Percentiles rank a stretch among this genome's conserved stretches.
phyloP scores from a whole-genome alignment of 2,797 vertebrate species.

The Selene dorsalis region DNA sequence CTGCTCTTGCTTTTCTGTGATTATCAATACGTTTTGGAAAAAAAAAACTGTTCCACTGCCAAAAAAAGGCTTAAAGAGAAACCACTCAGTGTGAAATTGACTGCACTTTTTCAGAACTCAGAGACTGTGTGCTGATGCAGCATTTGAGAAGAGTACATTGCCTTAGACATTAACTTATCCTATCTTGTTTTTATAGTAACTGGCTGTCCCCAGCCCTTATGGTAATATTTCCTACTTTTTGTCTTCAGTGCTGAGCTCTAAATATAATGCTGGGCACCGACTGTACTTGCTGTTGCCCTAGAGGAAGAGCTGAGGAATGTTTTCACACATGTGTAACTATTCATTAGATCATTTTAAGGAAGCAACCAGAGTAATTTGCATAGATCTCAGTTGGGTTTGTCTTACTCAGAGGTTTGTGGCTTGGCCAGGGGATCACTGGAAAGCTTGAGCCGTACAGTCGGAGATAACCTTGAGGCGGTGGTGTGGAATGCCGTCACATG shows the following conservation, averaged over 20 bases:
- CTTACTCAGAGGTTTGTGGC: constrained; percentile 20
- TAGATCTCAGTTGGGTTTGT: not conserved
- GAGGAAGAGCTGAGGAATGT: not conserved
- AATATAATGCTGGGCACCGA: constrained; percentile 3
- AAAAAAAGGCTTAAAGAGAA: constrained; percentile 47
- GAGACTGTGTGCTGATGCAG: constrained; percentile 54
- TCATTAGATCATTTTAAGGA: constrained; percentile 12
- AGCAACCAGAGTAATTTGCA: constrained; percentile 10
- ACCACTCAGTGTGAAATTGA: constrained; percentile 47
- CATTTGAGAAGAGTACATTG: constrained; percentile 29
- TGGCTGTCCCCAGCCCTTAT: constrained; percentile 14
- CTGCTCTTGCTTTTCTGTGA: not conserved
- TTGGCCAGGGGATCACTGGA: constrained; percentile 23
- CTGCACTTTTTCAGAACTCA: constrained; percentile 13
- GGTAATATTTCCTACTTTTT: constrained; percentile 17
- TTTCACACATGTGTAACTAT: not conserved
- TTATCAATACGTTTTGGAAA: constrained; percentile 34
- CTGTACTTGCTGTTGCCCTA: not conserved
- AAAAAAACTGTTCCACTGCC: constrained; percentile 8
- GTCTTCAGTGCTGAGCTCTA: constrained; percentile 7
- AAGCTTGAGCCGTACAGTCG: constrained; percentile 32
- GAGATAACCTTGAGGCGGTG: constrained; percentile 53
- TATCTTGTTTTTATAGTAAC: constrained; percentile 40
- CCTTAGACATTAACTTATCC: constrained; percentile 33
- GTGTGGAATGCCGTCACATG: constrained; percentile 56